These are phyloP conservation scores for Aleiodes alternator DNA, from an alignment of 2,888 invertebrate species.

Conservation along the genomic window DNA sequence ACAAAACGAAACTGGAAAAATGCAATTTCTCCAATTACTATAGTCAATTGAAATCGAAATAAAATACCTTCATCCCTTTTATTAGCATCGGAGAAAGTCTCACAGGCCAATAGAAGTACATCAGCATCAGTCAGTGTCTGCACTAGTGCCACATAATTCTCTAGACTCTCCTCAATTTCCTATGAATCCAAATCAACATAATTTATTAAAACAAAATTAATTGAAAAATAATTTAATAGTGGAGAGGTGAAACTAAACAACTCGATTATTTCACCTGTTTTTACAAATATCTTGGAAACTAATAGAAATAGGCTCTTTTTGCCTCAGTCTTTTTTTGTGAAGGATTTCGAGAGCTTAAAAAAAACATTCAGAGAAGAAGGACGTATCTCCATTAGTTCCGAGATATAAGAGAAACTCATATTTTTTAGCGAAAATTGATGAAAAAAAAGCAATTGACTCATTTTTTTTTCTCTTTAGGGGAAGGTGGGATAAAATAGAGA, in stretches of 20 bases:
- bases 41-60: constrained; percentile 47
- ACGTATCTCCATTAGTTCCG: too few relatives aligned
- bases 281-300: too few relatives aligned
- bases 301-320: background rate
- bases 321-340: too few relatives aligned
- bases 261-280: too few relatives aligned
- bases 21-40: constrained; percentile 1
- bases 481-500: too few relatives aligned
- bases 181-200: constrained; percentile 56
- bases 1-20: too few relatives aligned
- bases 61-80: constrained; percentile 76
- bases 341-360: background rate
- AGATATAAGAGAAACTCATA: too few relatives aligned
- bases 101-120: constrained; percentile 66
- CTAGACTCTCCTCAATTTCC: constrained; percentile 64
- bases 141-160: constrained; percentile 64
- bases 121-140: constrained; percentile 64
- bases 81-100: constrained; percentile 69
- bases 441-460: too few relatives aligned
- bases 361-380: too few relatives aligned
- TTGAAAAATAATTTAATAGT: constrained; percentile 56
- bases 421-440: too few relatives aligned
- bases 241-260: background rate
- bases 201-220: constrained; percentile 68
- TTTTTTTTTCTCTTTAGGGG: too few relatives aligned